These are phyloP conservation scores for Drosophila neoperkinsi DNA, from an alignment of 2,888 invertebrate species.

Conservation along the genomic window DNA sequence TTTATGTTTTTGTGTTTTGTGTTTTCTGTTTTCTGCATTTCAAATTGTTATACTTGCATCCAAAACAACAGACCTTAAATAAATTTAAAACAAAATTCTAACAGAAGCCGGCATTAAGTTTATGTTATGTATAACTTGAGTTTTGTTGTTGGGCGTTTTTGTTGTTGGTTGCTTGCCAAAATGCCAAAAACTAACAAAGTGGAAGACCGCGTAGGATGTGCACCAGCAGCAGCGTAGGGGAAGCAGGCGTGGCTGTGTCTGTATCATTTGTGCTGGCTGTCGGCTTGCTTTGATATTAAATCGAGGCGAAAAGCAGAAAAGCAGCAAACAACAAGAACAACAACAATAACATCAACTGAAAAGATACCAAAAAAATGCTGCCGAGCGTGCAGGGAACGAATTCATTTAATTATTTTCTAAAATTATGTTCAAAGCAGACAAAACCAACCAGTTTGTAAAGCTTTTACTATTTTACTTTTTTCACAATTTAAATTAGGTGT, in stretches of 20 bases:
- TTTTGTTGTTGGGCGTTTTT: conserved; percentile 26
- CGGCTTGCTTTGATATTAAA: conserved; percentile 76
- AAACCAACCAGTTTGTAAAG: conserved; percentile 16
- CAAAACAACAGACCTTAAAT: conserved; percentile 59
- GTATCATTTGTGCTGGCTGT: conserved; percentile 63
- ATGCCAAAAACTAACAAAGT: conserved; percentile 70
- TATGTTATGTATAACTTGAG: conserved; percentile 67
- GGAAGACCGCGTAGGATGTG: conserved; percentile 68
- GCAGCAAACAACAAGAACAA: not conserved
- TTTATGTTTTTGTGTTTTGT: conserved; percentile 8
- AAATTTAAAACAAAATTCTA: conserved; percentile 55
- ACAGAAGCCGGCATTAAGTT: conserved; percentile 52
- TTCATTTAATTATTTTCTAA: conserved; percentile 53
- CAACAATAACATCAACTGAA: conserved; percentile 23
- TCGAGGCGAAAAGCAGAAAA: conserved; percentile 60
- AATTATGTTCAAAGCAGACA: conserved; percentile 45
- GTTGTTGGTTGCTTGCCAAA: conserved; percentile 69
- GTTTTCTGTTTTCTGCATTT: conserved; percentile 51
- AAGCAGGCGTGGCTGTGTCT: conserved; percentile 42
- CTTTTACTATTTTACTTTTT: not conserved
- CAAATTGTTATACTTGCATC: conserved; percentile 52
- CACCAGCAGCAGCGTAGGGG: conserved; percentile 14
- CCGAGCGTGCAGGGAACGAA: conserved; percentile 51
- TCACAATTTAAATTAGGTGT: conserved; percentile 8
- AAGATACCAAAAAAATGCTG: conserved; percentile 36